Evolutionary conservation across 2,113 vertebrate species (phyloP), one percentile per base, ranked within the genome.

Genomic region (Dissostichus mawsoni): DNA sequence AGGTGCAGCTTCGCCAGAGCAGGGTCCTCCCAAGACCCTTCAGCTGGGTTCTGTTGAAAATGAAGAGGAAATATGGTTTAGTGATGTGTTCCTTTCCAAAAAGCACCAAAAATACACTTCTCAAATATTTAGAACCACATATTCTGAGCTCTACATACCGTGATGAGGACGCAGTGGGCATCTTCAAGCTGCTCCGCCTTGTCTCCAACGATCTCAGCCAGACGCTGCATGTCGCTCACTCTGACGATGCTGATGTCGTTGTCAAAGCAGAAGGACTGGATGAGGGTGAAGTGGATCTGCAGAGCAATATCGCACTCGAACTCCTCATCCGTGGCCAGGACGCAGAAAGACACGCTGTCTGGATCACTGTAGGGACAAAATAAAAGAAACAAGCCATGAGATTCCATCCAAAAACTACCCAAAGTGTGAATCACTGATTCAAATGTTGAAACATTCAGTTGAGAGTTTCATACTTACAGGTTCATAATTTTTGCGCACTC

Each of bases 401-500:
- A 68, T 59, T 52, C 11, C 14, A 51, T 13, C 6, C 36, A 55
- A 5, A 29, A 70, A 1, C 0, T 0, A 48, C 4, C 4, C 3
- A 67, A 45, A 25, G 2, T 1, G 10, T 2, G 2, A 1, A 1
- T 7, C 4, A 18, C 0, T 3, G 17, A 14, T n/a, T 0, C 7
- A 8, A 5, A 3, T 33, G 9, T 8, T 1, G 5, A 6, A 8
- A 29, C 29, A 8, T 18, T 25, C 1, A 25, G 11, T 14, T 11
- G 7, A 8, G n/a, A 63, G 14, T n/a, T 0, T 56, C 25, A 70
- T 91, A 98, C 98, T 99, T 94, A 99, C 98, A 98, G 94, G 64
- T 99, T 99, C 96, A 99, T 97, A 17, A 99, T 95, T 95, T 99
- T 98, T 44, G 98, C 98, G 47, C 97, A 96, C 94, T 99, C 98